Percentiles rank a stretch among this genome's conserved stretches.
These are phyloP conservation scores for Malurus elegans DNA, from an alignment of 2,113 vertebrate species.

Conservation along the genomic window DNA sequence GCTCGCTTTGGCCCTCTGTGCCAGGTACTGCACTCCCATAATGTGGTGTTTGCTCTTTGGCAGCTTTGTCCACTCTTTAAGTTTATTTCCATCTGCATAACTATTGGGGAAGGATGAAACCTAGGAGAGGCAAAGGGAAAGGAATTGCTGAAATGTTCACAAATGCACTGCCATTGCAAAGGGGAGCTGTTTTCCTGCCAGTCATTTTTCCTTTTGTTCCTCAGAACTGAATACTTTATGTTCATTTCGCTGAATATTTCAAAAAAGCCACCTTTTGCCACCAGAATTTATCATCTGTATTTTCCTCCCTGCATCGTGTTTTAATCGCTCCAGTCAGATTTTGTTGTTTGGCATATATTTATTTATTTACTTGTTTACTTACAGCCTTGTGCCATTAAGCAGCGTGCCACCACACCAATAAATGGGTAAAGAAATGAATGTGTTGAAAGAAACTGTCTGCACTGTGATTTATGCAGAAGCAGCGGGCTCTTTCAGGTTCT, in stretches of 20 bases:
- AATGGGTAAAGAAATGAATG: neutral
- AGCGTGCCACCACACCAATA: neutral
- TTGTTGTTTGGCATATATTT: neutral
- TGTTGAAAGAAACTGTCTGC: conserved; percentile 25
- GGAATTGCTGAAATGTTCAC: neutral
- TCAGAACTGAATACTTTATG: neutral
- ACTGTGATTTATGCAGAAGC: neutral
- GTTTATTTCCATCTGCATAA: neutral
- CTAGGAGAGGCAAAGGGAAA: neutral
- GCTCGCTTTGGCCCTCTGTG: neutral
- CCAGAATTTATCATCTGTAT: neutral
- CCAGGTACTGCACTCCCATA: neutral
- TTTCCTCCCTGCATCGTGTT: neutral
- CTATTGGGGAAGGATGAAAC: neutral
- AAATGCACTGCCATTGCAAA: neutral
- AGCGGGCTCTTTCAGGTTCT: conserved; percentile 2
- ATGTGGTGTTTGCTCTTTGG: neutral
- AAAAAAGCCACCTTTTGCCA: conserved; percentile 3
- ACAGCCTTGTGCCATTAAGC: neutral
- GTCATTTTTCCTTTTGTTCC: neutral
- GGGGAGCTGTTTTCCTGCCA: neutral
- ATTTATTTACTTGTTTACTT: conserved; percentile 38
- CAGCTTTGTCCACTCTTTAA: neutral
- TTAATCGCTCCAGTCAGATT: neutral
- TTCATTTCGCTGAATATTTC: conserved; percentile 11